Evolutionary conservation across 2,888 invertebrate genomes (phyloP).

Genomic region (Lithophane socia): DNA sequence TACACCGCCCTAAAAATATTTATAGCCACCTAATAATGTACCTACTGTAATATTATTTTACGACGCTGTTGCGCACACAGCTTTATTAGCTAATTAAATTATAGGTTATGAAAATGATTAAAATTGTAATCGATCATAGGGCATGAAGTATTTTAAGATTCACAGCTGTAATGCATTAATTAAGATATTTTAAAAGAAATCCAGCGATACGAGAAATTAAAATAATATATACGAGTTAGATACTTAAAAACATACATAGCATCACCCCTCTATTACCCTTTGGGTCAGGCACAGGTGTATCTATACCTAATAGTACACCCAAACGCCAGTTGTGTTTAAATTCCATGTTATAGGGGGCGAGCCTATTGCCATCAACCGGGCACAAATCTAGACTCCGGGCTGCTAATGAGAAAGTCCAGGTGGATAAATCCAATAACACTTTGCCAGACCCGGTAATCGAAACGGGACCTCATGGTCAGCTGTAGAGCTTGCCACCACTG

Average conservation of each 20-base stretch:
- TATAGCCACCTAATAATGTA: conserved; percentile 66
- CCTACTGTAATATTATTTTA: conserved; percentile 51
- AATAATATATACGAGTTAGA: background rate
- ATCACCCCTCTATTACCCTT: background rate
- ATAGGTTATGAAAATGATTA: conserved; percentile 33
- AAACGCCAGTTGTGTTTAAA: background rate
- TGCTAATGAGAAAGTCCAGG: no score
- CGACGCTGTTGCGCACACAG: conserved; percentile 30
- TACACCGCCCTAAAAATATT: conserved; percentile 70
- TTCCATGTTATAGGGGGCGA: no score
- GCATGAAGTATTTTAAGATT: background rate
- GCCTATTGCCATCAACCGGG: no score
- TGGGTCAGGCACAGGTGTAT: background rate
- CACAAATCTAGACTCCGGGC: no score
- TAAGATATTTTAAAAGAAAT: conserved; percentile 1
- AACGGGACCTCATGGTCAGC: no score
- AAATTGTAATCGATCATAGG: conserved; percentile 11
- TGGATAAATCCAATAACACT: no score
- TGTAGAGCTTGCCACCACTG: no score
- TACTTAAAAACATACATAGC: background rate
- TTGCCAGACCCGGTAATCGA: no score
- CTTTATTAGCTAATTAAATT: conserved; percentile 45
- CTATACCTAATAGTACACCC: no score
- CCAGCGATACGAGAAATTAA: background rate
- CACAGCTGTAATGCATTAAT: background rate